phyloP scores from a whole-genome alignment of 1,140 invertebrate genomes.

The Trichoplusia ni region DNA sequence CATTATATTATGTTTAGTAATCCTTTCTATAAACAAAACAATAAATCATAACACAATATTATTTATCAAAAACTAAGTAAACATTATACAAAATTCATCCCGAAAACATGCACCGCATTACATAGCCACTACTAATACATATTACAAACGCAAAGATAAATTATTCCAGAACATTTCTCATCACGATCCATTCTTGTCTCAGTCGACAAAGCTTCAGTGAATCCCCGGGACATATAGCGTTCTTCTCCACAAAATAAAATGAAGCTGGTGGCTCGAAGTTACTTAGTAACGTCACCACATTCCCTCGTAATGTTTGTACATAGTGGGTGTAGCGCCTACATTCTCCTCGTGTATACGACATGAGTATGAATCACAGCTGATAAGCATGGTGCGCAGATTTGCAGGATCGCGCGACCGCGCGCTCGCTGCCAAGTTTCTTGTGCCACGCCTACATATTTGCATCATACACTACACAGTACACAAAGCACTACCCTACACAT shows the following conservation, averaged over 20 bases:
- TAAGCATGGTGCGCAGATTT: slow-evolving; percentile 74
- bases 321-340: slow-evolving; percentile 31
- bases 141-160: slow-evolving; percentile 75
- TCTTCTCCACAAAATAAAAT: slow-evolving; percentile 73
- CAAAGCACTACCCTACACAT: not conserved
- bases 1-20: too few relatives aligned
- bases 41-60: too few relatives aligned
- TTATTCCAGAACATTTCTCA: slow-evolving; percentile 78
- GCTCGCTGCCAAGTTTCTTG: slow-evolving; percentile 72
- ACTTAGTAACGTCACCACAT: slow-evolving; percentile 58
- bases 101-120: too few relatives aligned
- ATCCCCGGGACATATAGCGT: slow-evolving; percentile 64
- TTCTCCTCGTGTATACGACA: slow-evolving; percentile 48
- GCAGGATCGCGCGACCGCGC: slow-evolving; percentile 62
- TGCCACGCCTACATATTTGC: slow-evolving; percentile 66
- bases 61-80: too few relatives aligned
- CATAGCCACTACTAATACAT: too few relatives aligned
- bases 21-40: too few relatives aligned
- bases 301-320: slow-evolving; percentile 38
- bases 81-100: too few relatives aligned
- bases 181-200: slow-evolving; percentile 72
- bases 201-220: slow-evolving; percentile 67
- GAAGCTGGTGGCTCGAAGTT: slow-evolving; percentile 53
- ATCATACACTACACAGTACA: slow-evolving; percentile 44
- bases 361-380: slow-evolving; percentile 75